Evolutionary conservation across 2,797 vertebrate species (phyloP), one percentile per base, ranked within the genome.

Genomic region (Girardinus metallicus): DNA sequence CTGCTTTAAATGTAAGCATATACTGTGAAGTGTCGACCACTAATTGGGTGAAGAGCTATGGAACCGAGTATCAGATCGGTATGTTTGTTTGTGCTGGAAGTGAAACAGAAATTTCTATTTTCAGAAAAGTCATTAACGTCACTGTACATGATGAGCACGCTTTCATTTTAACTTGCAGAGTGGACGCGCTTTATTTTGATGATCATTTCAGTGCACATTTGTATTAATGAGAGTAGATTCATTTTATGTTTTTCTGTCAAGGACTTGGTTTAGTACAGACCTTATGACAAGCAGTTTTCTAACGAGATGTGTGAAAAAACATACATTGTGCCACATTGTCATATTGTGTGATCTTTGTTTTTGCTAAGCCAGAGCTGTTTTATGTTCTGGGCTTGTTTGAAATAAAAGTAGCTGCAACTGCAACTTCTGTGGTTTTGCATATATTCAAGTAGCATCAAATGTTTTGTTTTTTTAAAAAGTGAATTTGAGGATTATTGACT

Each of bases 191-290:
- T 26, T 53, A 53, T 53, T 53, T 53, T 53, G 23, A 53, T 53
- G 51, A 53, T 53, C 21, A 53, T 53, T 26, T 53, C 21, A 53
- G 23, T 53, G 8, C 23, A 53, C 26, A 53, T n/a, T 23, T 53
- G 51, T 26, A 49, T 16, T 16, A 18, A 18, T 16, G 72, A 55
- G 46, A 78, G 44, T 10, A 26, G n/a, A 75, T 75, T 78, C 64
- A 81, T 68, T 76, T 57, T 81, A 46, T 76, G 73, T 84, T 75
- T 15, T 78, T 39, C 34, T 39, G 6, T 68, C 11, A 23, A 39
- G 16, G 34, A 68, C 3, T 26, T 72, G 13, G 13, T 72, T n/a
- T 72, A 72, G 15, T 16, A 34, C 71, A 73, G 44, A 47, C n/a
- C 44, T 13, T 13, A 31, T 73, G 29, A 18, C 15, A 29, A 51